Evolutionary conservation across 1,140 invertebrate genomes (phyloP).

Genomic region (Hycleus phaleratus): DNA sequence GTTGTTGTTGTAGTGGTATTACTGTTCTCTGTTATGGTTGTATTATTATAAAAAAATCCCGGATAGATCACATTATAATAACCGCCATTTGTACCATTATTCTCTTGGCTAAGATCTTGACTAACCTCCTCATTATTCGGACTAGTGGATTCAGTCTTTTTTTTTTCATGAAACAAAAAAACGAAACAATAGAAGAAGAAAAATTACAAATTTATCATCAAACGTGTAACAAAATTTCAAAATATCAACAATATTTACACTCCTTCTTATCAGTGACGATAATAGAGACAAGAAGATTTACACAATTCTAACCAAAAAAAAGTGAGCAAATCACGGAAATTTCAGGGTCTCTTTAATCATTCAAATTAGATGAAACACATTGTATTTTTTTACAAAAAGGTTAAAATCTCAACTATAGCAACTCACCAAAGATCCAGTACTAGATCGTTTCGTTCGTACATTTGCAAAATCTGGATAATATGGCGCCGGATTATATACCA

Average conservation of each 20-base stretch:
- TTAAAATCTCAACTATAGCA: background rate
- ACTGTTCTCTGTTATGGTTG: background rate
- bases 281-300: too few relatives aligned
- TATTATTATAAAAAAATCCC: slow-evolving; percentile 28
- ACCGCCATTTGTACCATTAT: slow-evolving; percentile 23
- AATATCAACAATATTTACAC: background rate
- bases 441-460: slow-evolving; percentile 34
- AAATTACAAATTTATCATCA: background rate
- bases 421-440: slow-evolving; percentile 39
- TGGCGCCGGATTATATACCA: slow-evolving; percentile 37
- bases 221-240: too few relatives aligned
- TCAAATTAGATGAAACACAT: background rate
- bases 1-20: too few relatives aligned
- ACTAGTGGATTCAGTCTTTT: slow-evolving; percentile 38
- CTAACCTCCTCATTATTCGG: slow-evolving; percentile 38
- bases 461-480: slow-evolving; percentile 34
- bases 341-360: too few relatives aligned
- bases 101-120: slow-evolving; percentile 30
- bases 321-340: too few relatives aligned
- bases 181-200: background rate
- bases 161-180: background rate
- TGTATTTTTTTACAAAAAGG: background rate
- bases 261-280: background rate
- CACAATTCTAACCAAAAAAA: too few relatives aligned
- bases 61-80: slow-evolving; percentile 34